A percentile compares a stretch with the other conserved stretches of the same genome.
These are phyloP conservation scores for Leuciscus waleckii DNA, from an alignment of 2,797 vertebrate genomes.

Conservation along the genomic window DNA sequence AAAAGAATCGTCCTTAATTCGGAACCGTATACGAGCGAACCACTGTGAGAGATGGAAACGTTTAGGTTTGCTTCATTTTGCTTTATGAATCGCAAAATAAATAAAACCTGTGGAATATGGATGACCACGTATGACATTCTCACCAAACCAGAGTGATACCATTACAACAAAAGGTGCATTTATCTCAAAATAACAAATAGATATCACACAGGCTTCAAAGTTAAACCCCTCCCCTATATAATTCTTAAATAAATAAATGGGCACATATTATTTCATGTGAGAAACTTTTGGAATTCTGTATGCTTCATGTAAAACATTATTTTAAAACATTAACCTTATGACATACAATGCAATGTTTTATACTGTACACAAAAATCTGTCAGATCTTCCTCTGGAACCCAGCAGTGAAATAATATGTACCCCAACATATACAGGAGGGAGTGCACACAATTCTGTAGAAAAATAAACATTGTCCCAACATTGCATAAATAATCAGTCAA, in stretches of 20 bases:
- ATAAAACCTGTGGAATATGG: not conserved
- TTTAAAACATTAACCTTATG: conserved; percentile 6
- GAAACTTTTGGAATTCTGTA: conserved; percentile 64
- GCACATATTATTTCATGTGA: conserved; percentile 72
- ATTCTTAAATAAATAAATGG: conserved; percentile 82
- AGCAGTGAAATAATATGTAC: conserved; percentile 67
- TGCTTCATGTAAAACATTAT: conserved; percentile 5
- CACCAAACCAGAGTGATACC: conserved; percentile 49
- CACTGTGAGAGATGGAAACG: too few species aligned
- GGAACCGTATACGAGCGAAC: not conserved
- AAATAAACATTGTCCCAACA: conserved; percentile 85
- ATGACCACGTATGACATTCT: conserved; percentile 5
- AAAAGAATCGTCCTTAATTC: not conserved
- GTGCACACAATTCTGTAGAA: conserved; percentile 80
- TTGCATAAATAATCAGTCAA: conserved; percentile 84
- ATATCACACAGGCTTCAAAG: conserved; percentile 75
- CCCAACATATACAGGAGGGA: conserved; percentile 75
- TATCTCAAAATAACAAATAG: conserved; percentile 66
- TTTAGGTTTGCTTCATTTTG: conserved; percentile 33
- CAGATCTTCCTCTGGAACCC: conserved; percentile 57
- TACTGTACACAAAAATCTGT: not conserved
- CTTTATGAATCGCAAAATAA: not conserved
- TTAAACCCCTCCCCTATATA: conserved; percentile 71
- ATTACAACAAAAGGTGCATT: conserved; percentile 68
- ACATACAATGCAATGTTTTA: not conserved